Base-by-base conservation (phyloP, 2,888 invertebrate genomes). In the Callosobruchus maculatus region DNA sequence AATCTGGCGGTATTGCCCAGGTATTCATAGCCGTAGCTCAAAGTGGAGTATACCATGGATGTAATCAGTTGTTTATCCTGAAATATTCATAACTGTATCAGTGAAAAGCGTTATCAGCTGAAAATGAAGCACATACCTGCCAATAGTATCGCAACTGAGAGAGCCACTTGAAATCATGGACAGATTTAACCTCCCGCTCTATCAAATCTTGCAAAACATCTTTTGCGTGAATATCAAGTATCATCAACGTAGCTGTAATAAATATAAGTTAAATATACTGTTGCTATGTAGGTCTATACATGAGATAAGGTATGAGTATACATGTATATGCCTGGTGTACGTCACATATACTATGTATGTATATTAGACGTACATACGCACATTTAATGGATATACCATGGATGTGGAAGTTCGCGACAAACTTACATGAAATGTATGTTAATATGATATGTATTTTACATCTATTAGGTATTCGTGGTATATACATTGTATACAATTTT, bases 21-120 rank as follows among this genome's bases (percentile, higher is more conserved):
- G 86, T 98, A 98, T 88, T 98, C 98, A 85, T 97, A 97, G 0
- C 97, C 97, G 86, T 98, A 98, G 86, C 91, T 91, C 73, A 97
- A 89, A 26, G 91, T 91, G 0, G 97, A 96, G 85, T 97, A 97
- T 72, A 97, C 97, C 94, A 98, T 97, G 75, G 94, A 91, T 0
- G 96, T 94, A 72, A 91, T 90, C 81, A 95, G 88, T 82, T 87
- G 82, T 71, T 85, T 84, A 4, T 82, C 88, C 92, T 92, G 76
- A 22, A 78, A 68, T 68, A 73, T 70, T 70, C 68, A 71, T n/a
- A n/a, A 67, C 21, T 21, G 20, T 9, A 69, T 68, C n/a, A 68
- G 22, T 22, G n/a, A 21, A 73, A 5, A 21, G 5, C n/a, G 13
- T 26, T 20, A 18, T 66, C 26, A 20, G 49, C 5, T 21, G 22